Base-by-base conservation (phyloP, 2,888 invertebrate species). In the Drosophila maculinotata region DNA sequence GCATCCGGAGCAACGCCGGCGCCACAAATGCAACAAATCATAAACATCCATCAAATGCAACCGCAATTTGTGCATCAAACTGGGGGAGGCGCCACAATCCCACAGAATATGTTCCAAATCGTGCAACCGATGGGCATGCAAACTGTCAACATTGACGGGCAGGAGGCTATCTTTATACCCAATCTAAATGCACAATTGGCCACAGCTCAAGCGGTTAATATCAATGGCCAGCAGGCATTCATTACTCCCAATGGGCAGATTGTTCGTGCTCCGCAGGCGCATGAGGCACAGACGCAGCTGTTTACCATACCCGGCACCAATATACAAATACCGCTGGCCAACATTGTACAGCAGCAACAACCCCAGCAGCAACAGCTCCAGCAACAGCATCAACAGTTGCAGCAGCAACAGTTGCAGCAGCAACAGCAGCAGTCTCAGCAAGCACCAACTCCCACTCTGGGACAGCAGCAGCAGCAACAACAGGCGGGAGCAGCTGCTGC, bases 91-190 rank as follows among this genome's bases (percentile, higher is more conserved):
- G 64, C 60, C 8, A 54, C 58, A 3, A 64, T 88, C 57, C 68
- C 80, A 0, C 90, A 91, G 59, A 91, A 91, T 38, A 92, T 92
- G 91, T 91, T 92, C 63, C 90, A 90, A 47, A 90, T 92, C 35
- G 94, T 96, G 86, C 95, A 94, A 49, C 96, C 96, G 31, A 87
- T 82, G 82, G 86, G 83, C 6, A 95, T 97, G 94, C 98, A 98
- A 91, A 96, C 97, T 0, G 96, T 98, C 54, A 97, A 96, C 15
- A 95, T 98, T 15, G 98, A 98, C 90, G 97, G 97, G 0, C 97
- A 98, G 89, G 97, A 98, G 88, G 97, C 97, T 0, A 93, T 98
- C 17, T 97, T 97, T 89, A 97, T 98, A 87, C 97, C 97, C 3
- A 95, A 96, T 14, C 94, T 95, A 69, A 94, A 94, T 75, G 69